Evolutionary conservation across 2,113 vertebrate species (phyloP).

Genomic region (Misgurnus anguillicaudatus): DNA sequence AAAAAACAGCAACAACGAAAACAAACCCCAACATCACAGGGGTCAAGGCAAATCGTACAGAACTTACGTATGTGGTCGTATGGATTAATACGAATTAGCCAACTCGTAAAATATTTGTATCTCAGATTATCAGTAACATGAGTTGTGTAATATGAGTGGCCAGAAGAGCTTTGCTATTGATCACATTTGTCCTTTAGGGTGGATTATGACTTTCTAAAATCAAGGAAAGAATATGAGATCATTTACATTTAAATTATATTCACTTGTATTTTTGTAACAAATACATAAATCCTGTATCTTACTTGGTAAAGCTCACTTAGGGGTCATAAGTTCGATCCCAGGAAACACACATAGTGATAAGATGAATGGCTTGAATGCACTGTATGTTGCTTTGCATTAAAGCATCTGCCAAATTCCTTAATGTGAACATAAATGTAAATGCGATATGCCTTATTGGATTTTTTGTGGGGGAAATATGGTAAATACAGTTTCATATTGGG

Average conservation of each 20-base stretch:
- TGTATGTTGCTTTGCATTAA: background rate
- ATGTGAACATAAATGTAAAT: background rate
- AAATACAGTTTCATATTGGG: background rate
- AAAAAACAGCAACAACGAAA: too few species aligned
- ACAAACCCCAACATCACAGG: too few species aligned
- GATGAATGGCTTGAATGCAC: too few species aligned
- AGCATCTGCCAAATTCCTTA: background rate
- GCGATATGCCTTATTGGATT: background rate
- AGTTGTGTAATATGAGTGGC: conserved; percentile 39
- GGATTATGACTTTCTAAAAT: conserved; percentile 23
- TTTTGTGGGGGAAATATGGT: background rate
- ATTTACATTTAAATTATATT: background rate
- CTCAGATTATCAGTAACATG: conserved; percentile 32
- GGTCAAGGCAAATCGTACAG: too few species aligned
- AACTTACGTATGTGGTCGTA: too few species aligned
- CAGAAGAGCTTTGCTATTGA: conserved; percentile 30
- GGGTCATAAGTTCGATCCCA: too few species aligned
- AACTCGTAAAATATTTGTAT: background rate
- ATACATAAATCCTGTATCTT: background rate
- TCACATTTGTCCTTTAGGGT: conserved; percentile 38
- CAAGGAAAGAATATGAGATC: conserved; percentile 17
- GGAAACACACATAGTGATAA: too few species aligned
- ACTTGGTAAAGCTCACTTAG: too few species aligned
- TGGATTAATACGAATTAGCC: too few species aligned
- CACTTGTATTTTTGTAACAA: background rate